These are phyloP conservation scores for Phrynosoma blainvillii DNA, from an alignment of 2,113 vertebrate species.

Conservation along the genomic window DNA sequence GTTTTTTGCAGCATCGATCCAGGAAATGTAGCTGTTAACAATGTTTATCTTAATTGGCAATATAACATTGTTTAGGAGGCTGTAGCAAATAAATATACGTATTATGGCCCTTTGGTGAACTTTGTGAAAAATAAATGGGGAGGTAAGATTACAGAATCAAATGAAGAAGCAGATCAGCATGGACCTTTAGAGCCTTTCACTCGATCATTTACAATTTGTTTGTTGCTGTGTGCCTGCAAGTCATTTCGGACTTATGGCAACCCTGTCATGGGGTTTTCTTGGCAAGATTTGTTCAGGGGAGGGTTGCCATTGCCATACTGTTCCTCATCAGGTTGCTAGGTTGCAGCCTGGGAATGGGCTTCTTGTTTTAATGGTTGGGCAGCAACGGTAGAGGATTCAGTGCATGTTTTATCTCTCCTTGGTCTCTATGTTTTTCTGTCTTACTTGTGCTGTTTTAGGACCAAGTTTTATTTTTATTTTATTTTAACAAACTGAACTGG, in stretches of 20 bases:
- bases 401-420: neutral
- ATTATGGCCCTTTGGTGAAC: neutral
- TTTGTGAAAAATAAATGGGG: neutral
- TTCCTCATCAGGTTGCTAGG: neutral
- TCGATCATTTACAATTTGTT: neutral
- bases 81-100: neutral
- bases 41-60: conserved; percentile 19
- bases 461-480: too few species aligned
- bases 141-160: neutral
- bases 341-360: neutral
- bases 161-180: neutral
- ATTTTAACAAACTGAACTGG: too few species aligned
- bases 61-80: conserved; percentile 11
- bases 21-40: conserved; percentile 7
- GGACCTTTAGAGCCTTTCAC: neutral
- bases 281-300: too few species aligned
- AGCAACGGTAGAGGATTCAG: neutral
- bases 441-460: neutral
- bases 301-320: neutral
- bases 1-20: neutral
- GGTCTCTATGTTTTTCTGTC: neutral
- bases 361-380: neutral
- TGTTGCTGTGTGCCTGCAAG: too few species aligned
- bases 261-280: too few species aligned
- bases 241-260: too few species aligned